phyloP scores from a whole-genome alignment of 2,888 invertebrate species.

The Nymphalis urticae region DNA sequence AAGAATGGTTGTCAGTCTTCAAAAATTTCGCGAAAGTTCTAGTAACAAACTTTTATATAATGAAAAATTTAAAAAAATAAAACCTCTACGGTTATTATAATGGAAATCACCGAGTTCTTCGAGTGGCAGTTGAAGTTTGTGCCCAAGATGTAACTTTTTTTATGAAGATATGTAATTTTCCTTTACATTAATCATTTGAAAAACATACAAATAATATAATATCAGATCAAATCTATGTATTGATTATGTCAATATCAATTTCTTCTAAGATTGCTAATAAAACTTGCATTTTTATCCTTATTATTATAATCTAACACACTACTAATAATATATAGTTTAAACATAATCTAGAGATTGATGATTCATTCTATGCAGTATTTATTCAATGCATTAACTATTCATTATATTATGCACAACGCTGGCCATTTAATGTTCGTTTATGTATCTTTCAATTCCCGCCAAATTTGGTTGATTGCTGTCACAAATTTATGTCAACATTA shows the following conservation, averaged over 20 bases:
- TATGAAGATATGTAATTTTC: no score
- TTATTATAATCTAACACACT: not conserved
- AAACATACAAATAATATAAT: no score
- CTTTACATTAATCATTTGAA: no score
- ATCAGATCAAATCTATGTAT: no score
- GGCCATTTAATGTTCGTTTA: constrained; percentile 9
- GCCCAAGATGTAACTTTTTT: no score
- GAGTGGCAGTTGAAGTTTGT: no score
- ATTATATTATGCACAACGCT: not conserved
- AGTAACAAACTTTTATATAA: not conserved
- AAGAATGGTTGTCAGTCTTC: constrained; percentile 45
- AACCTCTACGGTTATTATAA: no score
- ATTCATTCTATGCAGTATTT: constrained; percentile 5
- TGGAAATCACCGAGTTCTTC: no score
- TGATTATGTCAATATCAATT: no score
- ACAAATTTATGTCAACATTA: not conserved
- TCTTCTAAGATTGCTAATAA: not conserved
- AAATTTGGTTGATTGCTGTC: constrained; percentile 26
- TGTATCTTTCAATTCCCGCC: constrained; percentile 18
- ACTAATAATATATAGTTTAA: not conserved
- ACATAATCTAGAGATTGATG: constrained; percentile 5
- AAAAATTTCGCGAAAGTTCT: constrained; percentile 14
- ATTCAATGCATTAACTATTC: constrained; percentile 11
- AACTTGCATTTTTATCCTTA: not conserved
- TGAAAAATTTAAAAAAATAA: not conserved